Evolutionary conservation across 2,888 invertebrate species (phyloP), one percentile per base, ranked within the genome.

Genomic region (Ecdyonurus torrentis): DNA sequence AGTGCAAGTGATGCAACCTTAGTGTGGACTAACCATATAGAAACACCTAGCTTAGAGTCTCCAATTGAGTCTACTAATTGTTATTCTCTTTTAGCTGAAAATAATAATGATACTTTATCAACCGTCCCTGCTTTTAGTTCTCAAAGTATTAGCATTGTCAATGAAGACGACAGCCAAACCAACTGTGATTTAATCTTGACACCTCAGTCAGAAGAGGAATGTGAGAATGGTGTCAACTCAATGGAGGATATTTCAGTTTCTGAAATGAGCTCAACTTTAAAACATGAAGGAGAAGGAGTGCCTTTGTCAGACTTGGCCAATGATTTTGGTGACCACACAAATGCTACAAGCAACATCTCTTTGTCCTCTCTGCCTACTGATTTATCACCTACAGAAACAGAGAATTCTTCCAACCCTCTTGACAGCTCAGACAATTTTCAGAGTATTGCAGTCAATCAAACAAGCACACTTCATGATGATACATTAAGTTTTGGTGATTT

Each of bases 1-100:
- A 63, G 66, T 58, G 65, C 61, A 25, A 66, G 66, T 64, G 65
- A 65, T 50, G 63, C 65, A 25, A 66, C 65, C 2, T 23, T 65
- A 7, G 64, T 64, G 15, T 62, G 50, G 20, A 59, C 64, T 15
- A 53, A 61, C 15, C 15, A 10, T 10, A 15, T 37, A 5, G 37
- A 10, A 37, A 15, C 37, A 10, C 15, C 37, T 37, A 37, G 37
- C 15, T 37, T 37, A 5, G 37, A 37, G 15, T 37, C 37, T 37
- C 15, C 37, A 10, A 10, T 15, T 37, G 15, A 37, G 5, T 37
- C 37, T 37, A 10, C 37, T 37, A n/a, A n/a, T n/a, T 37, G 7
- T 37, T 10, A 37, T 37, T 37, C 37, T 37, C 15, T 37, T 5
- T 37, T 37, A 37, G 7, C 37, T 37, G 37, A 37, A 10, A 5